phyloP scores from a whole-genome alignment of 2,113 vertebrate species.

The Dasyurus viverrinus region DNA sequence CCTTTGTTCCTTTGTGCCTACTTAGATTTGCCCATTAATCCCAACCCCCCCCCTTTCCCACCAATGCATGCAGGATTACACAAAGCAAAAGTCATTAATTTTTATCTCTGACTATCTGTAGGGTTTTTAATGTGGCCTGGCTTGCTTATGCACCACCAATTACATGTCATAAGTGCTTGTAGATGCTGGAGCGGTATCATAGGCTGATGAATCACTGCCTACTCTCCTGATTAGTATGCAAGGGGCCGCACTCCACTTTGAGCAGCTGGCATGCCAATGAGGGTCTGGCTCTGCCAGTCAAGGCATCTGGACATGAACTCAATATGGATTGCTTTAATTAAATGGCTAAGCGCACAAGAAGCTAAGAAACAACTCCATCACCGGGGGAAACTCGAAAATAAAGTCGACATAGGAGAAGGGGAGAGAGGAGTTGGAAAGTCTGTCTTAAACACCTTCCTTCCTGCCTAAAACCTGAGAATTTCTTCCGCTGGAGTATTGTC shows the following conservation, averaged over 20 bases:
- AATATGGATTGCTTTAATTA: slow-evolving; percentile 91
- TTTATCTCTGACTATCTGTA: slow-evolving; percentile 92
- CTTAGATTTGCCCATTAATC: slow-evolving; percentile 88
- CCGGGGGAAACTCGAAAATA: slow-evolving; percentile 87
- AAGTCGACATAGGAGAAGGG: slow-evolving; percentile 74
- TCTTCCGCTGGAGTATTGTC: slow-evolving; percentile 36
- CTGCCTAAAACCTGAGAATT: slow-evolving; percentile 60
- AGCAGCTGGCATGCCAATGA: slow-evolving; percentile 91
- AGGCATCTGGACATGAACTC: slow-evolving; percentile 91
- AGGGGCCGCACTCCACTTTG: slow-evolving; percentile 83
- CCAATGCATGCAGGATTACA: slow-evolving; percentile 87
- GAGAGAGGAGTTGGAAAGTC: slow-evolving; percentile 67
- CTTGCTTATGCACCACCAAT: slow-evolving; percentile 91
- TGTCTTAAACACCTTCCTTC: slow-evolving; percentile 75
- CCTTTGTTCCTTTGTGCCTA: slow-evolving; percentile 90
- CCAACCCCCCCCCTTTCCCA: slow-evolving; percentile 78
- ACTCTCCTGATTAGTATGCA: slow-evolving; percentile 88
- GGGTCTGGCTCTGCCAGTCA: slow-evolving; percentile 88
- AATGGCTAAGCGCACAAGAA: slow-evolving; percentile 88
- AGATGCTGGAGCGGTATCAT: slow-evolving; percentile 87
- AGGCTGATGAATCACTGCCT: slow-evolving; percentile 90
- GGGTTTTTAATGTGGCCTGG: slow-evolving; percentile 91
- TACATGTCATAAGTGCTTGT: slow-evolving; percentile 92
- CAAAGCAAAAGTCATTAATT: slow-evolving; percentile 94
- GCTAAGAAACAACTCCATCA: slow-evolving; percentile 89